Evolutionary conservation across 2,113 vertebrate species (phyloP).

Genomic region (Rhinichthys klamathensis): DNA sequence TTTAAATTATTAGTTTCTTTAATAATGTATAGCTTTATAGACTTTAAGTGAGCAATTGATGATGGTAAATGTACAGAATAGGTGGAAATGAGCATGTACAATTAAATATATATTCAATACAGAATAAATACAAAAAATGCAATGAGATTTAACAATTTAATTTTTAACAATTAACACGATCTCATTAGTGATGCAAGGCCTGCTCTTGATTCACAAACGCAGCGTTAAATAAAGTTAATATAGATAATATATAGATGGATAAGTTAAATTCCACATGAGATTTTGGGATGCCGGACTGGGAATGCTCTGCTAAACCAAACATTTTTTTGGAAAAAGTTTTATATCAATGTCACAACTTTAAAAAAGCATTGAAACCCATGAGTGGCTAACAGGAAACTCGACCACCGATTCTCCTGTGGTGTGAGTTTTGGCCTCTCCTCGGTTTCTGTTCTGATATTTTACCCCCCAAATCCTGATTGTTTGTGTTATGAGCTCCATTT

Average conservation of each 20-base stretch:
- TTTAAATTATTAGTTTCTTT: background rate
- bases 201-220: constrained; percentile 61
- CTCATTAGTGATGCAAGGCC: background rate
- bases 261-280: constrained; percentile 74
- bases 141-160: background rate
- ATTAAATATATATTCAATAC: background rate
- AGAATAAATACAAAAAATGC: background rate
- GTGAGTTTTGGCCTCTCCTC: constrained; percentile 62
- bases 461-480: constrained; percentile 64
- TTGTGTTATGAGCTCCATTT: constrained; percentile 61
- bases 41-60: background rate
- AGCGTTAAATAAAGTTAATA: constrained; percentile 68
- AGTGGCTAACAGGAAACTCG: constrained; percentile 63
- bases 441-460: constrained; percentile 69
- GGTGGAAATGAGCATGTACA: too few relatives aligned
- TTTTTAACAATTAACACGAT: background rate
- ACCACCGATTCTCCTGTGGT: constrained; percentile 59
- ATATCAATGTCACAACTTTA: constrained; percentile 69
- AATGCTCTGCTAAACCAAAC: constrained; percentile 78
- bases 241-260: too few relatives aligned
- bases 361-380: constrained; percentile 66
- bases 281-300: constrained; percentile 74
- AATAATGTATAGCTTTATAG: background rate
- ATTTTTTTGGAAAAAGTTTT: constrained; percentile 76
- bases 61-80: background rate